Percentiles rank a stretch among this genome's conserved stretches.
These are phyloP conservation scores for Drosophila ohnishii DNA, from an alignment of 1,140 invertebrate genomes.

Conservation along the genomic window DNA sequence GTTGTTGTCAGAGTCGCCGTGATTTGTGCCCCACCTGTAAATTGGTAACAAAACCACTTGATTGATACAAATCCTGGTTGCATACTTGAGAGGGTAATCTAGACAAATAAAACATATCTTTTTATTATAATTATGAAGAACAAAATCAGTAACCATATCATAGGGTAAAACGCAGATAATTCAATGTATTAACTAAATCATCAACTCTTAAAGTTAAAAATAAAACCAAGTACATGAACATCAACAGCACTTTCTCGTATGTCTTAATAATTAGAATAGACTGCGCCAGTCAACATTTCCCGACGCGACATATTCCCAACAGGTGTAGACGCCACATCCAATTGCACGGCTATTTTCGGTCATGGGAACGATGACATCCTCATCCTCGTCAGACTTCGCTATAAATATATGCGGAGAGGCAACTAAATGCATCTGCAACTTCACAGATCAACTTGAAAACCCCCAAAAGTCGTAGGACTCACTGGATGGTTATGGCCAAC, in stretches of 20 bases:
- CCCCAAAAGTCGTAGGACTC: neutral
- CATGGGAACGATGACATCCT: constrained; percentile 36
- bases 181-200: neutral
- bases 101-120: neutral
- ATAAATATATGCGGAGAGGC: constrained; percentile 53
- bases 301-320: constrained; percentile 63
- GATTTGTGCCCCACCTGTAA: constrained; percentile 56
- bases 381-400: constrained; percentile 21
- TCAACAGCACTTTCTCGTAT: constrained; percentile 4
- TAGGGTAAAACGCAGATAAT: too few relatives aligned
- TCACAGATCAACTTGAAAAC: constrained; percentile 34
- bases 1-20: constrained; percentile 50
- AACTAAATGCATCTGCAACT: constrained; percentile 42
- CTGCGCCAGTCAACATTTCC: constrained; percentile 38
- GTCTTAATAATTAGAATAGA: constrained; percentile 30
- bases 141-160: neutral
- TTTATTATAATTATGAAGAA: neutral
- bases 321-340: constrained; percentile 68
- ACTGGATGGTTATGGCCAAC: constrained; percentile 54
- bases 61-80: constrained; percentile 68
- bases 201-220: constrained; percentile 1
- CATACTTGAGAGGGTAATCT: neutral
- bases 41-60: constrained; percentile 22
- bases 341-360: constrained; percentile 48
- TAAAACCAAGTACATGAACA: neutral